Evolutionary conservation across 2,113 vertebrate genomes (phyloP), one percentile per base, ranked within the genome.

Genomic region (Cheirogaleus medius): DNA sequence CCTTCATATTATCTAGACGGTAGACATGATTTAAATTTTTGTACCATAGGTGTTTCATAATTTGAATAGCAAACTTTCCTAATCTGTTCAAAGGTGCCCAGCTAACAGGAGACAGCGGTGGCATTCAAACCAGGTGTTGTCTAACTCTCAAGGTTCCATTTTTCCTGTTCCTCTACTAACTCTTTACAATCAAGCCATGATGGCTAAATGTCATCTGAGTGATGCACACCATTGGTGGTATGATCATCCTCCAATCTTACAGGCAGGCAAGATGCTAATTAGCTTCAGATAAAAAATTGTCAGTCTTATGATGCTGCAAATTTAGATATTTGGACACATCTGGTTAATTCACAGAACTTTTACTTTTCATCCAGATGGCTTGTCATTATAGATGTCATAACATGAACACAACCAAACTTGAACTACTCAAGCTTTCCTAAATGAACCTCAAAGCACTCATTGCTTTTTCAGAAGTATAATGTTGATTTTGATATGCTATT

Each of bases 271-370:
- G 39, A 84, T 90, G 17, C 64, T 92, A 77, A 92, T 97, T 97
- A 91, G 85, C 64, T 6, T 58, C 64, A 91, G 54, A 81, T 85
- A 74, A 97, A 97, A 97, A 97, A 83, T 63, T 71, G 66, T 52
- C 83, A 56, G 76, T 85, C 44, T 86, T 90, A 52, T 56, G 76
- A 85, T 80, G 68, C 68, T 95, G 71, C 64, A 58, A 83, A 86
- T 94, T 82, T 89, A 81, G 44, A 54, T 71, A 88, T 95, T 91
- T 96, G 82, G 78, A 91, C 87, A 96, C 95, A 97, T 91, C 93
- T 97, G 95, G 91, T 83, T 97, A 89, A 89, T 76, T 95, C 84
- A 81, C 60, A 94, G 66, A 97, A 96, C 73, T 95, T 88, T 32
- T 88, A 27, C 77, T 96, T 93, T 94, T 91, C 58, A 87, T 83